Base-by-base conservation (phyloP, 35 echinoderm and acorn worm species). In the Ophioderma brevispina region DNA sequence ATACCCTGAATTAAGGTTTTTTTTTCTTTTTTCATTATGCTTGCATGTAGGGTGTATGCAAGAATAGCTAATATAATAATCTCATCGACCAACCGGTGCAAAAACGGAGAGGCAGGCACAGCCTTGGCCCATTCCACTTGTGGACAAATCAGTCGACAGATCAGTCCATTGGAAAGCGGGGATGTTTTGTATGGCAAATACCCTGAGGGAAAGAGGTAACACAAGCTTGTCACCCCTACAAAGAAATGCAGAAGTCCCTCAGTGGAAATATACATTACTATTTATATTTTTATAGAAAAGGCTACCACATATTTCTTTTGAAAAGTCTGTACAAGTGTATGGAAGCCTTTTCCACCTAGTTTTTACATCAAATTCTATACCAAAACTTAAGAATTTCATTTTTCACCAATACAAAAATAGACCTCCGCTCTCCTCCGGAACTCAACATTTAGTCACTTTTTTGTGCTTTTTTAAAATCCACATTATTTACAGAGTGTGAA, bases 31-130 rank as follows among this genome's bases (percentile, higher is more conserved):
- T 46, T 46, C 17, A 46, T 17, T 46, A 46, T 46, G 41, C 41
- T 46, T 17, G 17, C 41, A 46, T 46, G 4, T 46, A 46, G 41
- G 41, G 4, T 46, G 5, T 46, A 17, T 46, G 17, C 41, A 46
- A 70, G 59, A 70, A 70, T 70, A 70, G 5, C 59, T 15, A 6
- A 25, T 25, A 70, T 11, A 21, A 52, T 11, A 70, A 70, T 37
- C 83, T 15, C 43, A 36, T 85, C 83, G 70, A 85, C 83, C 31
- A 25, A 52, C 0, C 32, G 38, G 76, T 82, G 90, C 90, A 42
- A 91, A 91, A 91, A 78, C 46, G 32, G 38, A 41, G 37, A 42
- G 82, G 90, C 81, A 86, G 90, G 90, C 90, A 91, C 90, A 91
- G 90, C 90, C 90, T 91, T 41, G 90, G 82, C 82, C 43, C 14